These are phyloP conservation scores for Metallyticus violacea DNA, from an alignment of 2,888 invertebrate genomes.

Conservation along the genomic window DNA sequence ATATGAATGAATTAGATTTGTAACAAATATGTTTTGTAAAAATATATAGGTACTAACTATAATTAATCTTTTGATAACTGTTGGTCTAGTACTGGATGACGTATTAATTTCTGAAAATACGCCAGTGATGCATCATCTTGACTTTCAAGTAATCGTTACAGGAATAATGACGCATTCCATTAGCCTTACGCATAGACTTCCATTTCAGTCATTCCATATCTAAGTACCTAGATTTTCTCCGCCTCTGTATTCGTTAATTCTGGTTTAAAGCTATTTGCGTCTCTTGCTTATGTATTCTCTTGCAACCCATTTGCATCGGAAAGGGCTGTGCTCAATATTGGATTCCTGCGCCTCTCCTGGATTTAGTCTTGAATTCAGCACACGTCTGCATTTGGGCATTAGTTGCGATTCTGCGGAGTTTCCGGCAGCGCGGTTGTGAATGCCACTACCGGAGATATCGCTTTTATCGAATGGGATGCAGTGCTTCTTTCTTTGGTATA, in stretches of 20 bases:
- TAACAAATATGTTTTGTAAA: too few species aligned
- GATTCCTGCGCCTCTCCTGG: background rate
- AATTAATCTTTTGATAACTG: too few species aligned
- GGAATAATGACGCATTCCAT: too few species aligned
- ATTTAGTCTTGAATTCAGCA: background rate
- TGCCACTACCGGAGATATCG: background rate
- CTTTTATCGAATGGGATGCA: background rate
- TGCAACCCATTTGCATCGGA: background rate
- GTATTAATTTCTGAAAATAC: too few species aligned
- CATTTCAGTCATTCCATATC: background rate
- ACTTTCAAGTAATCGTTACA: too few species aligned
- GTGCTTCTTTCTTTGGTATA: background rate
- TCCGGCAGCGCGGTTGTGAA: background rate
- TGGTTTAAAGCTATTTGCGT: background rate
- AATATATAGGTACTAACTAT: too few species aligned
- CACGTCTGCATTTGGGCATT: background rate
- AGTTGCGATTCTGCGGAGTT: background rate
- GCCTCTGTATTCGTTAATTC: background rate
- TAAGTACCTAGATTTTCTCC: background rate
- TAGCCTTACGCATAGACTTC: too few species aligned
- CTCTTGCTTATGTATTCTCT: background rate
- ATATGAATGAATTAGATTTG: too few species aligned
- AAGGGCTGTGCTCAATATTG: background rate
- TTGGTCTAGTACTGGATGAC: too few species aligned
- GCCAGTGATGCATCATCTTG: too few species aligned